Evolutionary conservation across 2,888 invertebrate genomes (phyloP).

Genomic region (Epinotia ramella): DNA sequence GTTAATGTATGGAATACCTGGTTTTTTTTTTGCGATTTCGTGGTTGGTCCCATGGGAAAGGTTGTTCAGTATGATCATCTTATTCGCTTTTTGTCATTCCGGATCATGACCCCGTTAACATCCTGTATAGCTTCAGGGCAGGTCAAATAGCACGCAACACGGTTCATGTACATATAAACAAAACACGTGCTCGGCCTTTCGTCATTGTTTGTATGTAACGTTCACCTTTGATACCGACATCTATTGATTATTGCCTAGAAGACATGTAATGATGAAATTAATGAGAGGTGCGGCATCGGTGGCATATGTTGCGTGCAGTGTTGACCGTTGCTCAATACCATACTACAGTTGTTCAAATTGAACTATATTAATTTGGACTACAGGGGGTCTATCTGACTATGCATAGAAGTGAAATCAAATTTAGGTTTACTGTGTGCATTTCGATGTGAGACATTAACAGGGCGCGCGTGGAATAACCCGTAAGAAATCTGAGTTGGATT

Average conservation of each 20-base stretch:
- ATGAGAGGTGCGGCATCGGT: constrained; percentile 12
- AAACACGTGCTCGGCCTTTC: constrained; percentile 25
- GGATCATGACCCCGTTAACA: too few relatives aligned
- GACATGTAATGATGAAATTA: constrained; percentile 43
- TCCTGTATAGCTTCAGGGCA: constrained; percentile 17
- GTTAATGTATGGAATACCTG: too few relatives aligned
- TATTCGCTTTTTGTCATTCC: too few relatives aligned
- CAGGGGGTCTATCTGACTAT: neutral
- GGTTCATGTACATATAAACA: neutral
- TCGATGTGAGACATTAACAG: neutral
- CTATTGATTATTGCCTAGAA: constrained; percentile 43
- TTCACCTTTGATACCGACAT: constrained; percentile 44
- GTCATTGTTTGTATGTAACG: constrained; percentile 41
- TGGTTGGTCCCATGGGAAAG: too few relatives aligned
- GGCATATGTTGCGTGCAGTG: constrained; percentile 10
- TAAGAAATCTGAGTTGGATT: neutral
- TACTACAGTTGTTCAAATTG: constrained; percentile 26
- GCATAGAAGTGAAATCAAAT: neutral
- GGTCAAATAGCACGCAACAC: constrained; percentile 23
- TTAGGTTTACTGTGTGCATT: neutral
- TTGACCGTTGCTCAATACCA: constrained; percentile 21
- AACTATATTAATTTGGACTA: neutral
- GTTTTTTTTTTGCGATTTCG: too few relatives aligned
- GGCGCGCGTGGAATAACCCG: neutral
- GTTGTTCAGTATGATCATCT: too few relatives aligned